A percentile compares a stretch with the other conserved stretches of the same genome.
Conservation (phyloP, 2,888 invertebrate genomes). For the Tetragonisca angustula region DNA sequence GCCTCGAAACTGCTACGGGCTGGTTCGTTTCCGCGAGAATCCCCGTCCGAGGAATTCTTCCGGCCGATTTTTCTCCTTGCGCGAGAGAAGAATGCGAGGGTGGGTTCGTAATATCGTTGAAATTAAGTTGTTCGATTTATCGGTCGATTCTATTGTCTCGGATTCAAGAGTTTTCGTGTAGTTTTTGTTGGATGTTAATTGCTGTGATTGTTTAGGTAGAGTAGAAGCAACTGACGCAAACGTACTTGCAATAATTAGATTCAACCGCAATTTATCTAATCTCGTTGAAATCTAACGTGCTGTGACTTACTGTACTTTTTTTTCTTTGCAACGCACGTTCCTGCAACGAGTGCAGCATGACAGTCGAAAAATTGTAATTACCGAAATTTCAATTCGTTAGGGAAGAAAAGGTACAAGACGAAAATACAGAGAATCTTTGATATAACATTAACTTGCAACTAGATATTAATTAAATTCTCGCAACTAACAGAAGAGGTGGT, state of each 20-base stretch:
- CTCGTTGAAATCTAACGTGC: no score
- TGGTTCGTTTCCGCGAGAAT: constrained; percentile 11
- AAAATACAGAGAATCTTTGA: no score
- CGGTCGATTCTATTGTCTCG: constrained; percentile 12
- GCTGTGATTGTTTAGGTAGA: not conserved
- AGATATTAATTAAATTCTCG: not conserved
- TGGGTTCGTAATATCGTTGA: not conserved
- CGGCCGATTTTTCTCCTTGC: not conserved
- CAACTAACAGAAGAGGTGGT: not conserved
- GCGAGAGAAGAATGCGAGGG: constrained; percentile 1
- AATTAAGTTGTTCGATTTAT: constrained; percentile 16
- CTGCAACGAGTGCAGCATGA: not conserved
- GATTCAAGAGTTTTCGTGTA: not conserved
- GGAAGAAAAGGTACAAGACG: no score
- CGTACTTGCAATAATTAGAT: not conserved
- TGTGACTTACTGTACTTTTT: not conserved
- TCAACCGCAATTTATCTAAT: not conserved
- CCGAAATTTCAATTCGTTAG: no score
- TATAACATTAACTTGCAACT: not conserved
- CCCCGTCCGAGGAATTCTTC: constrained; percentile 1
- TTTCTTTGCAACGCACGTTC: not conserved
- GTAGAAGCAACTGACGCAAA: not conserved
- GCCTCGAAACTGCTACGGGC: not conserved
- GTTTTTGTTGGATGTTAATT: not conserved
- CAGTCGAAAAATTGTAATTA: not conserved